phyloP scores from a whole-genome alignment of 2,113 vertebrate genomes.

The Myiozetetes cayanensis region DNA sequence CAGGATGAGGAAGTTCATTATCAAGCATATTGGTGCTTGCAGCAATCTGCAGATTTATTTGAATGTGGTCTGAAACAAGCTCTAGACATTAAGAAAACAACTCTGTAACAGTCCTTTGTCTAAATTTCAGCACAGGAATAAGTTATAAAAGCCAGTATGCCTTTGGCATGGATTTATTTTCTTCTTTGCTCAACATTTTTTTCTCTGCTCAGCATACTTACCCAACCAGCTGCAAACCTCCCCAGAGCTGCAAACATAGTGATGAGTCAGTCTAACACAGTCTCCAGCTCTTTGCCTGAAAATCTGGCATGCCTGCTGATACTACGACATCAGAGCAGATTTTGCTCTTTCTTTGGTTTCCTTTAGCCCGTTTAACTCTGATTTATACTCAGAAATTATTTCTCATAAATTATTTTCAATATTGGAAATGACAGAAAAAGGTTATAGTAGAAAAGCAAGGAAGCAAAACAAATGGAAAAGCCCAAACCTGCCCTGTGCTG shows the following conservation, averaged over 20 bases:
- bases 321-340: neutral
- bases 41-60: slow-evolving; percentile 2
- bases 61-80: neutral
- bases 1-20: neutral
- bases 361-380: neutral
- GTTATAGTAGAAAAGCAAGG: neutral
- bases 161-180: slow-evolving; percentile 20
- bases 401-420: neutral
- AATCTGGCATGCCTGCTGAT: neutral
- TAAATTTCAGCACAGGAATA: slow-evolving; percentile 33
- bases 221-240: slow-evolving; percentile 41
- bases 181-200: slow-evolving; percentile 17
- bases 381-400: neutral
- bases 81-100: slow-evolving; percentile 14
- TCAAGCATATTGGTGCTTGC: neutral
- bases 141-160: slow-evolving; percentile 26
- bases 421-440: neutral
- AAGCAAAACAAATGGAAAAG: neutral
- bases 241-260: neutral
- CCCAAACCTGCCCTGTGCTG: neutral
- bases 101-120: slow-evolving; percentile 21
- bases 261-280: neutral
- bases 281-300: neutral
- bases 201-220: neutral
- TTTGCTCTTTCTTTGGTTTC: neutral